Evolutionary conservation across 2,113 vertebrate genomes (phyloP).

Genomic region (Campylorhamphus procurvoides): DNA sequence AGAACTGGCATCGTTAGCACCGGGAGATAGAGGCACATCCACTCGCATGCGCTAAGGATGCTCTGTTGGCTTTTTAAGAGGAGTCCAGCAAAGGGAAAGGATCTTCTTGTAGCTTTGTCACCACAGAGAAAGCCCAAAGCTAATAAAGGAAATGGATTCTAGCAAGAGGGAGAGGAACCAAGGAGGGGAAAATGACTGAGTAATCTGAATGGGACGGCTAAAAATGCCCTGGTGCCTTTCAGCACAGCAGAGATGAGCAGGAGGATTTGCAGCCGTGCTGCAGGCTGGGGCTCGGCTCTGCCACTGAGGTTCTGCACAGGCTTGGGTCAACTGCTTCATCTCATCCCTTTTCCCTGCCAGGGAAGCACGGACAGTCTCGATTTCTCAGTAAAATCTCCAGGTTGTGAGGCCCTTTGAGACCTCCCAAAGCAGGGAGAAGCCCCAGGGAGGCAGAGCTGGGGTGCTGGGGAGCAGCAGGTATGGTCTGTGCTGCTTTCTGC

Average conservation of each 20-base stretch:
- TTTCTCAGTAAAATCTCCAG: background rate
- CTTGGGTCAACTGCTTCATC: background rate
- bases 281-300: background rate
- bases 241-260: constrained; percentile 10
- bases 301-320: fast-evolving
- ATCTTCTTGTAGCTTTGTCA: background rate
- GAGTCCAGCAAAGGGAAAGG: background rate
- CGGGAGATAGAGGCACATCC: background rate
- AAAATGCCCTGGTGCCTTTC: background rate
- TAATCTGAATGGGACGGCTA: background rate
- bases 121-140: background rate
- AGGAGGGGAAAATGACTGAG: background rate
- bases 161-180: background rate
- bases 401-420: background rate
- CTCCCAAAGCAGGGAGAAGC: background rate
- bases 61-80: background rate
- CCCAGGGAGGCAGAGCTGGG: background rate
- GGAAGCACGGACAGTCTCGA: background rate
- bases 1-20: background rate
- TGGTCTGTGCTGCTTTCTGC: background rate
- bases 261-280: background rate
- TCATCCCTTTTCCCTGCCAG: background rate
- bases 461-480: background rate
- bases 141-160: background rate
- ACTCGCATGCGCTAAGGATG: background rate